Conservation (phyloP, 1,140 invertebrate species). For the Telenomus remus region DNA sequence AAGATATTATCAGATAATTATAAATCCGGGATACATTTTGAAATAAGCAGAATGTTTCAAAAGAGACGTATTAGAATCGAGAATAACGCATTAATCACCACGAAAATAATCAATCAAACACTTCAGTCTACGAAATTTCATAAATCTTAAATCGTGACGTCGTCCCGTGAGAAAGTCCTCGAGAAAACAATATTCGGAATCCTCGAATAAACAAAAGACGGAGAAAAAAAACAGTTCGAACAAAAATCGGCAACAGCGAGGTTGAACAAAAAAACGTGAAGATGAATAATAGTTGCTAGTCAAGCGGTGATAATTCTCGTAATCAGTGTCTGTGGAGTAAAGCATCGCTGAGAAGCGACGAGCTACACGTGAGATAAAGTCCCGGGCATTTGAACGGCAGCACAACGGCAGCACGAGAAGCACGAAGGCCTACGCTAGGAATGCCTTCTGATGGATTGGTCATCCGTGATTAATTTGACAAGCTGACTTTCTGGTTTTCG, state of each 20-base stretch:
- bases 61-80: slow-evolving; percentile 49
- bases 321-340: slow-evolving; percentile 11
- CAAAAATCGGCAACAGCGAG: no score
- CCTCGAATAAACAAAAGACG: background rate
- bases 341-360: background rate
- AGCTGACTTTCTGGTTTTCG: slow-evolving; percentile 76
- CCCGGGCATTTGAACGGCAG: slow-evolving; percentile 39
- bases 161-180: slow-evolving; percentile 10
- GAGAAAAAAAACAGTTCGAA: background rate
- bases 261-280: no score
- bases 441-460: slow-evolving; percentile 76
- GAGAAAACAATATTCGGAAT: background rate
- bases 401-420: slow-evolving; percentile 35
- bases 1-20: slow-evolving; percentile 54
- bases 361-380: slow-evolving; percentile 31
- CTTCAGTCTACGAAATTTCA: slow-evolving; percentile 30
- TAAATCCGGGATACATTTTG: slow-evolving; percentile 34
- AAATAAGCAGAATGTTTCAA: slow-evolving; percentile 37
- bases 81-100: slow-evolving; percentile 50
- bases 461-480: slow-evolving; percentile 77
- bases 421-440: slow-evolving; percentile 68
- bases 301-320: slow-evolving; percentile 30
- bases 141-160: slow-evolving; percentile 35
- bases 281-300: no score
- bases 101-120: slow-evolving; percentile 51